Conservation (phyloP, 2,888 invertebrate genomes). For the Apomyelois bistriatella region DNA sequence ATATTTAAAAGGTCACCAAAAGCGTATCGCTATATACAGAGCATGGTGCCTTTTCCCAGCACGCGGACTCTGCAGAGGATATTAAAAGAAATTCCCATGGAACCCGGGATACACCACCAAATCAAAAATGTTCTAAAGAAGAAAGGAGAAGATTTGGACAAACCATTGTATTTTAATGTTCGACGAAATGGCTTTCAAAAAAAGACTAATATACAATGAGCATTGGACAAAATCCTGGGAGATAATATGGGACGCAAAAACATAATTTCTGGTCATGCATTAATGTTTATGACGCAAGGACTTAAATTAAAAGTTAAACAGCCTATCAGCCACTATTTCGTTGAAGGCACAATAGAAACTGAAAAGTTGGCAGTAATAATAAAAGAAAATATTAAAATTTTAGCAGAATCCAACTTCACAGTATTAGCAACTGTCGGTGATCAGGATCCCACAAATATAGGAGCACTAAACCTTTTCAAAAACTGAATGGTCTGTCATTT, state of each 20-base stretch:
- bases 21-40: neutral
- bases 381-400: no score
- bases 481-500: neutral
- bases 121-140: neutral
- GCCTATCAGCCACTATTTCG: neutral
- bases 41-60: slow-evolving; percentile 13
- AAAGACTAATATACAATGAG: slow-evolving; percentile 15
- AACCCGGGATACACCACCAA: slow-evolving; percentile 6
- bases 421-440: no score
- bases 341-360: neutral
- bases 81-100: slow-evolving; percentile 1
- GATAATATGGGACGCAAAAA: slow-evolving; percentile 16
- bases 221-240: no score
- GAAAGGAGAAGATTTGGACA: slow-evolving; percentile 6
- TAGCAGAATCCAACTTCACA: no score
- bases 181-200: slow-evolving; percentile 19
- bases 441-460: no score
- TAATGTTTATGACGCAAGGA: neutral
- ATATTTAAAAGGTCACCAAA: neutral
- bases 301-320: neutral
- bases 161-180: slow-evolving; percentile 11
- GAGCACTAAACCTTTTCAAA: no score
- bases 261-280: neutral
- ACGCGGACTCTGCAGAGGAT: slow-evolving; percentile 10
- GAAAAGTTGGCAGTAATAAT: neutral